Evolutionary conservation across 2,888 invertebrate genomes (phyloP).

Genomic region (Thysanoteuthis rhombus): DNA sequence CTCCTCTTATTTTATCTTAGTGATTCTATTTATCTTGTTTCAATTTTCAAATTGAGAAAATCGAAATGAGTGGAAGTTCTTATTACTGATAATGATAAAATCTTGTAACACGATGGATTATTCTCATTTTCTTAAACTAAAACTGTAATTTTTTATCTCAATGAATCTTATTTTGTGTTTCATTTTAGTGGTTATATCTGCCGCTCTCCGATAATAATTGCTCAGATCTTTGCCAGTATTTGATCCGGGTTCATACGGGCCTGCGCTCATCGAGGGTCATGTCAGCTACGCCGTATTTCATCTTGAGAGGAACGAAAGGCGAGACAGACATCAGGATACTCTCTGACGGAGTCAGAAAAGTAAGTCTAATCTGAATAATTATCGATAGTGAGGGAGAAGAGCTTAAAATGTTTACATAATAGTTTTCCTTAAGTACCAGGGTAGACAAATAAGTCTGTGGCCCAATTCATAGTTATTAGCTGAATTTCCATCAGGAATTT

Average conservation of each 20-base stretch:
- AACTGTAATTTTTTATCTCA: no score
- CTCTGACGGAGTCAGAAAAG: constrained; percentile 39
- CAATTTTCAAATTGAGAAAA: background rate
- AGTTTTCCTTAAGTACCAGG: background rate
- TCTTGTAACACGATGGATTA: background rate
- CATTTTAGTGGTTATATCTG: constrained; percentile 43
- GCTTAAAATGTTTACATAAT: background rate
- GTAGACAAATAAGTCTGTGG: background rate
- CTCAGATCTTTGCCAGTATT: constrained; percentile 39
- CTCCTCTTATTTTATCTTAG: no score
- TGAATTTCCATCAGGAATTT: no score
- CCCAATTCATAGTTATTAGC: no score
- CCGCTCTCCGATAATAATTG: constrained; percentile 42
- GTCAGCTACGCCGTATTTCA: constrained; percentile 40
- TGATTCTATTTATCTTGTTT: no score
- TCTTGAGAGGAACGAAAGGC: constrained; percentile 41
- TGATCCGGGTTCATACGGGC: constrained; percentile 45
- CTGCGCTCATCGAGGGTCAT: constrained; percentile 37
- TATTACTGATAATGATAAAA: background rate
- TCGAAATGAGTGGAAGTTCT: background rate
- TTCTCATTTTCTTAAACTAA: background rate
- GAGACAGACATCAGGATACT: constrained; percentile 38
- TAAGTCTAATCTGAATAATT: background rate
- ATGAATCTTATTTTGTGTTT: no score
- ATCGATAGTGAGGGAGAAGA: background rate